Conservation (phyloP, 1,140 invertebrate species). For the Drosophila kurseongensis region DNA sequence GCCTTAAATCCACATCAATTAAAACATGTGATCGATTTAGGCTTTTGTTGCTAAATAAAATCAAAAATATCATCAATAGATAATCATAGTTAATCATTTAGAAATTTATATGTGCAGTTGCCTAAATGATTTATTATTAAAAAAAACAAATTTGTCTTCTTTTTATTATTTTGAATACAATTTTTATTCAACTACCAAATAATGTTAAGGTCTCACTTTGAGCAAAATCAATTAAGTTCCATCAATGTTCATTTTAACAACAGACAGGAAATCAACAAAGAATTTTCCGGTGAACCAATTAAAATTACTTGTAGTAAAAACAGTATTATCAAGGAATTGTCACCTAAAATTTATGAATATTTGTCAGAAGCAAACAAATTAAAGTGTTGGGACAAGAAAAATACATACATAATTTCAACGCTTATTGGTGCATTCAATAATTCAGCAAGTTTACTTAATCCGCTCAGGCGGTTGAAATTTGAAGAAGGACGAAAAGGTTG, state of each 20-base stretch:
- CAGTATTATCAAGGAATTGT: neutral
- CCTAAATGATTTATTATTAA: too few relatives aligned
- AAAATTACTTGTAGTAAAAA: too few relatives aligned
- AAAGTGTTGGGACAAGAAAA: neutral
- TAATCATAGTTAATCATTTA: too few relatives aligned
- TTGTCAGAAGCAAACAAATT: slow-evolving; percentile 1
- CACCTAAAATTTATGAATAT: neutral
- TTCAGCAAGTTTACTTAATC: slow-evolving; percentile 1
- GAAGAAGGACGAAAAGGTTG: slow-evolving; percentile 1
- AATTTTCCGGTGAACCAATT: neutral
- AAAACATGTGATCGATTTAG: too few relatives aligned
- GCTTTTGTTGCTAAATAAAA: too few relatives aligned
- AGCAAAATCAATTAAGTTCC: neutral
- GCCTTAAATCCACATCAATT: too few relatives aligned
- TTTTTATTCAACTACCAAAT: neutral
- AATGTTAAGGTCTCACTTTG: neutral
- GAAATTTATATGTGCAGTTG: too few relatives aligned
- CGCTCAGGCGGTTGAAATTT: neutral
- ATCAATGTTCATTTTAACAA: neutral
- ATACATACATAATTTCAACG: slow-evolving; percentile 18
- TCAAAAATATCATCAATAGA: too few relatives aligned
- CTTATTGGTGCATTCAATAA: slow-evolving; percentile 20
- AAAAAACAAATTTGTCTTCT: too few relatives aligned
- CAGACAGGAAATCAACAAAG: neutral
- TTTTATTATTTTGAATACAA: too few relatives aligned